phyloP scores from a whole-genome alignment of 1,140 invertebrate species.

The Dendrolimus punctatus region DNA sequence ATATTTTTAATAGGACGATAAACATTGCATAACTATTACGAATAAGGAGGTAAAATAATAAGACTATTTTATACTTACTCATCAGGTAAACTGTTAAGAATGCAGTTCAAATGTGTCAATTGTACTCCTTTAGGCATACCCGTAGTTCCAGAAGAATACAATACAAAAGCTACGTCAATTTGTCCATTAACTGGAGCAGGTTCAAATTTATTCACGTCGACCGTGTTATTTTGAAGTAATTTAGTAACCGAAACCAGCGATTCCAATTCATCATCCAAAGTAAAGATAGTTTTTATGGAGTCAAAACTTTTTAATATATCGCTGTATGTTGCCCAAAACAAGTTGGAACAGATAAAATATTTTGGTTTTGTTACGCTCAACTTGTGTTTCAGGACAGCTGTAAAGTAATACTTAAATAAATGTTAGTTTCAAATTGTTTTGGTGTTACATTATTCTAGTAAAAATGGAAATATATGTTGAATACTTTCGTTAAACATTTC shows the following conservation, averaged over 20 bases:
- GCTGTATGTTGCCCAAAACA: conserved; percentile 35
- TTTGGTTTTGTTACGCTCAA: conserved; percentile 36
- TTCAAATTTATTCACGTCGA: conserved; percentile 37
- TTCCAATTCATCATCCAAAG: conserved; percentile 25
- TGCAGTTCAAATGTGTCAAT: conserved; percentile 79
- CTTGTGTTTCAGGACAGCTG: conserved; percentile 38
- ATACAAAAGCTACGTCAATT: conserved; percentile 50
- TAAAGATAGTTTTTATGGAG: conserved; percentile 30
- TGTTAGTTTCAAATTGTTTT: conserved; percentile 20
- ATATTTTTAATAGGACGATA: too few relatives aligned
- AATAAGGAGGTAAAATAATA: neutral
- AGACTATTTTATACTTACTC: conserved; percentile 30
- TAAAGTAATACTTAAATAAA: conserved; percentile 15
- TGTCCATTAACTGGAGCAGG: conserved; percentile 32
- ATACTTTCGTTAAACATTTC: conserved; percentile 1
- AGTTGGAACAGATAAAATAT: conserved; percentile 38
- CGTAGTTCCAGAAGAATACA: conserved; percentile 79
- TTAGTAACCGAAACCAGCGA: conserved; percentile 20
- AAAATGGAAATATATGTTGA: too few relatives aligned
- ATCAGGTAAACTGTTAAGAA: conserved; percentile 37
- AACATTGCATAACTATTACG: neutral
- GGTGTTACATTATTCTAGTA: too few relatives aligned
- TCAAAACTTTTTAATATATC: conserved; percentile 33
- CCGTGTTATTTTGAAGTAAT: conserved; percentile 18
- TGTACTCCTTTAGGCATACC: conserved; percentile 85